phyloP scores from a whole-genome alignment of 2,113 vertebrate species.

The Burhinus bistriatus region DNA sequence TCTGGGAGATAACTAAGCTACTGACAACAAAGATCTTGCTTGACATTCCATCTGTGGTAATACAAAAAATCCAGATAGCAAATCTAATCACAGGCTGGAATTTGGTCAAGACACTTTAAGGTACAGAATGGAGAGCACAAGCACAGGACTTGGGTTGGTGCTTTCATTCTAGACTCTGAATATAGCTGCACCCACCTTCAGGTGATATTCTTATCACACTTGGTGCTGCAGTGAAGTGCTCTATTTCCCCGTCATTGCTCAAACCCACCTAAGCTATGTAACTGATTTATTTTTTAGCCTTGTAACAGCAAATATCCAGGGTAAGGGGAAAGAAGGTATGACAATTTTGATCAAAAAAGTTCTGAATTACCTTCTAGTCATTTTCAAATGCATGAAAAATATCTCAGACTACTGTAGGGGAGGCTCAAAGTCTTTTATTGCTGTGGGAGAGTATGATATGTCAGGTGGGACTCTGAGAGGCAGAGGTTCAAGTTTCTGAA shows the following conservation, averaged over 20 bases:
- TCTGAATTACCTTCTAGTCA: background rate
- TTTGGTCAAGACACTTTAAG: background rate
- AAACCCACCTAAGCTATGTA: background rate
- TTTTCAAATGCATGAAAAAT: background rate
- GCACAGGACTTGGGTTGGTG: background rate
- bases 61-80: background rate
- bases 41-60: background rate
- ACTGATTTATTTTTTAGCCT: background rate
- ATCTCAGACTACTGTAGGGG: background rate
- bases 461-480: background rate
- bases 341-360: background rate
- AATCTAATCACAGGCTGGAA: background rate
- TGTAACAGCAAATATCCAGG: background rate
- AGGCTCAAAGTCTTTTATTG: background rate
- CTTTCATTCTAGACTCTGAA: background rate
- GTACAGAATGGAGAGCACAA: background rate
- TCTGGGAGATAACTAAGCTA: background rate
- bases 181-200: background rate
- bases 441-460: background rate
- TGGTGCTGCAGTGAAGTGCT: background rate
- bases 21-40: background rate
- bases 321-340: background rate
- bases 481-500: background rate
- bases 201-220: rapidly evolving
- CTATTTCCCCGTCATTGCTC: background rate